Base-by-base conservation (phyloP, 2,797 vertebrate species). In the Odontamblyopus lacepedii region DNA sequence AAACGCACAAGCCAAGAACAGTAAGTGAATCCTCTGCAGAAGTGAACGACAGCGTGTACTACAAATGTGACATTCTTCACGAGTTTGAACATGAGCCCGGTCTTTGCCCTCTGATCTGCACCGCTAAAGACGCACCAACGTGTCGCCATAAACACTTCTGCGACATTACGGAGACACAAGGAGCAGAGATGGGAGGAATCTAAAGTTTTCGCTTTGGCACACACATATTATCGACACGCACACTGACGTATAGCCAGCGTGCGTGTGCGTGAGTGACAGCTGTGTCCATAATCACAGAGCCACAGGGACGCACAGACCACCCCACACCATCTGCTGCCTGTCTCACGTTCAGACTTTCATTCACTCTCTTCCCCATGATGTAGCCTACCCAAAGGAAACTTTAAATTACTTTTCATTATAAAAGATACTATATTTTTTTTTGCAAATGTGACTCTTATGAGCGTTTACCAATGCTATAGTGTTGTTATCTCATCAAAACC, bases 201-300 rank as follows among this genome's bases (percentile, higher is more conserved):
- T 87, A 82, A 87, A 70, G 32, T 76, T 50, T 5, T 15, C 26
- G 30, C 26, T 23, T 15, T 48, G 44, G 13, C 44, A 48, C 44
- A 44, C 76, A 61, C 69, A 82, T 75, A 76, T 53, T 57, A 35
- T 35, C 68, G 32, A 35, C 50, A 67, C 71, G 75, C 44, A 69
- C 50, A 77, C 27, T 72, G 72, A 81, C 71, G 75, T 82, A 56
- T 50, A 82, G 73, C 79, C 55, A 23, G 53, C 77, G 75, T 69
- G 83, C 77, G 84, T 68, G 29, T 62, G 60, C 4, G n/a, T 86
- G 89, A 89, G 76, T 90, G 89, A 89, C 93, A 94, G 92, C 90
- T 93, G 92, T 87, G 91, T 87, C 88, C 84, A 91, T 92, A 92
- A 91, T 90, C 85, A 85, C 87, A 86, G 87, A 81, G 72, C 77